A percentile compares a stretch with the other conserved stretches of the same genome.
Conservation (phyloP, 1,140 invertebrate genomes). For the Drosophila equinoxialis region DNA sequence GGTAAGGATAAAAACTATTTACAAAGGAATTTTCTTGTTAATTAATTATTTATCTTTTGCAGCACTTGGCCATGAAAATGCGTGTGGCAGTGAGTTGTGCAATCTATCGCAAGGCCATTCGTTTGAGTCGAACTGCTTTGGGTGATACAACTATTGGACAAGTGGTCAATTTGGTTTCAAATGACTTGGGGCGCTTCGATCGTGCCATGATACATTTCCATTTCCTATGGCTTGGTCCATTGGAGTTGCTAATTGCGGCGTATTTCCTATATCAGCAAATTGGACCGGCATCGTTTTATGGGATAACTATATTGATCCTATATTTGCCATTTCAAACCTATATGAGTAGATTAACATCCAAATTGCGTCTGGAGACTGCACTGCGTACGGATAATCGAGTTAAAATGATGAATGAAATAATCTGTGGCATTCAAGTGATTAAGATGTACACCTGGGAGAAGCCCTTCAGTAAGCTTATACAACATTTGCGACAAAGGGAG, state of each 20-base stretch:
- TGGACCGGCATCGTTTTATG: conserved; percentile 86
- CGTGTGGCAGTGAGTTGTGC: conserved; percentile 85
- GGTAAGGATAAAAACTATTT: conserved; percentile 26
- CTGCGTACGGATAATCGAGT: conserved; percentile 91
- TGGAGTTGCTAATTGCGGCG: conserved; percentile 85
- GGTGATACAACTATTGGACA: conserved; percentile 92
- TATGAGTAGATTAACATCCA: conserved; percentile 88
- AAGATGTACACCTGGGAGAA: conserved; percentile 96
- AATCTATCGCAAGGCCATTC: conserved; percentile 87
- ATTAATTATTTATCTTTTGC: not conserved
- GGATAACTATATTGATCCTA: conserved; percentile 89
- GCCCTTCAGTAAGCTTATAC: conserved; percentile 87
- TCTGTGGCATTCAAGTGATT: conserved; percentile 91
- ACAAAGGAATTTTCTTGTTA: too few species aligned
- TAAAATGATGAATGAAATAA: conserved; percentile 94
- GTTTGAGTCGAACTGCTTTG: conserved; percentile 87
- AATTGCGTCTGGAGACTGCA: conserved; percentile 87
- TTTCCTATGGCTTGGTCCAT: conserved; percentile 84
- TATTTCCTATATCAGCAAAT: conserved; percentile 89
- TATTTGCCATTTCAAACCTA: conserved; percentile 93
- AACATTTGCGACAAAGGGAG: conserved; percentile 84
- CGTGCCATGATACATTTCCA: conserved; percentile 80
- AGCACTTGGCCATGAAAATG: conserved; percentile 75
- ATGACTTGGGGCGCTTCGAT: conserved; percentile 85
- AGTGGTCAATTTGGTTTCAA: conserved; percentile 88